Evolutionary conservation across 2,888 invertebrate genomes (phyloP), one percentile per base, ranked within the genome.

Genomic region (Seira musarum): DNA sequence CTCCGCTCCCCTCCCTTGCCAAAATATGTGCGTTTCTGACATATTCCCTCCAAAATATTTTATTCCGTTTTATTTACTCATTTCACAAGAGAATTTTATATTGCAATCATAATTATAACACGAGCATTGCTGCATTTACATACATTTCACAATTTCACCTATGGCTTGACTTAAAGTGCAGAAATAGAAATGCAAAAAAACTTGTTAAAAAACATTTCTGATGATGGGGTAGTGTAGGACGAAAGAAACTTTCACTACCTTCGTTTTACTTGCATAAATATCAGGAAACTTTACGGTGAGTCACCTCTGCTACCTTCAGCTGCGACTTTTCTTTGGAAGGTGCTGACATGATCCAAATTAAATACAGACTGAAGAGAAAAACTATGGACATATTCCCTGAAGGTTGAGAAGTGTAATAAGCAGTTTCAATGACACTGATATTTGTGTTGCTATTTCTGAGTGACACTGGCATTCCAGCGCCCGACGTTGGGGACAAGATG

Each of bases 51-150:
- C 40, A 40, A n/a, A 57, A n/a, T n/a, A n/a, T 13, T 57, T 13
- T 13, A 40, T 8, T 40, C 13, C 13, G 5, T n/a, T 57, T 57
- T 57, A 17, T 57, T 57, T 57, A 57, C 57, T 57, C 17, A n/a
- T 57, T 57, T 57, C 57, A 57, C n/a, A 57, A 57, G 17, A 57
- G 57, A 8, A 40, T n/a, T n/a, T n/a, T n/a, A n/a, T n/a, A n/a
- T n/a, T n/a, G n/a, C n/a, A n/a, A n/a, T n/a, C n/a, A n/a, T n/a
- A n/a, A n/a, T n/a, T n/a, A n/a, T n/a, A n/a, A n/a, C n/a, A n/a
- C n/a, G n/a, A n/a, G n/a, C n/a, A n/a, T n/a, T n/a, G n/a, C n/a
- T n/a, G n/a, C n/a, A n/a, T n/a, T n/a, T n/a, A n/a, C n/a, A n/a
- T n/a, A n/a, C n/a, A n/a, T n/a, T n/a, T n/a, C n/a, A n/a, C n/a